These are phyloP conservation scores for Apotomis turbidana DNA, from an alignment of 2,888 invertebrate species.

Conservation along the genomic window DNA sequence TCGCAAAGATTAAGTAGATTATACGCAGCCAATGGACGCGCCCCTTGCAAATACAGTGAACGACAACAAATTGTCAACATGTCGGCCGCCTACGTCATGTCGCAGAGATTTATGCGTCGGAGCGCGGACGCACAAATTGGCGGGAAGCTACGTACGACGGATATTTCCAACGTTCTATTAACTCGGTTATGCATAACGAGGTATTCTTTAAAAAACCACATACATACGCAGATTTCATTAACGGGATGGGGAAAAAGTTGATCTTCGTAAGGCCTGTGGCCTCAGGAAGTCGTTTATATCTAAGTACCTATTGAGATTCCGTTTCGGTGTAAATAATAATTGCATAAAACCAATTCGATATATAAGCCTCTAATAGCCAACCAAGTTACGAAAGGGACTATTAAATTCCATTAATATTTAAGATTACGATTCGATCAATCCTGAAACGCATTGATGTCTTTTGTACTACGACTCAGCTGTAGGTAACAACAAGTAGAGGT, in stretches of 20 bases:
- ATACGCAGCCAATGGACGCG: slow-evolving; percentile 24
- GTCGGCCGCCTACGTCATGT: slow-evolving; percentile 78
- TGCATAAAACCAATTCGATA: background rate
- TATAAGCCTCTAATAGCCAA: too few relatives aligned
- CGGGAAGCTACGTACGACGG: slow-evolving; percentile 65
- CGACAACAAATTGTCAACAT: slow-evolving; percentile 76
- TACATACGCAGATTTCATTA: slow-evolving; percentile 34
- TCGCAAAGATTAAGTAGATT: too few relatives aligned
- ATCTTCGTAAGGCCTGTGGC: background rate
- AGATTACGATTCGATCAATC: too few relatives aligned
- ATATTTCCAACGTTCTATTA: slow-evolving; percentile 65
- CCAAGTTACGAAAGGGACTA: too few relatives aligned
- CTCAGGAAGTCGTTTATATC: slow-evolving; percentile 1
- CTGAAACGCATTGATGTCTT: too few relatives aligned
- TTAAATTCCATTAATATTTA: too few relatives aligned
- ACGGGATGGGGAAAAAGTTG: slow-evolving; percentile 10
- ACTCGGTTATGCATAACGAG: slow-evolving; percentile 48
- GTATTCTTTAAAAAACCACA: slow-evolving; percentile 33
- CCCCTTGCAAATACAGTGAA: slow-evolving; percentile 42
- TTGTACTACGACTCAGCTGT: too few relatives aligned
- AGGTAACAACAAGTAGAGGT: too few relatives aligned
- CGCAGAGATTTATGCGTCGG: slow-evolving; percentile 74
- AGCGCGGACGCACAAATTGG: slow-evolving; percentile 79
- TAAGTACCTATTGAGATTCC: background rate
- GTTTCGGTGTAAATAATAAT: background rate